Conservation (phyloP, 1,140 invertebrate species). For the Pantala flavescens region DNA sequence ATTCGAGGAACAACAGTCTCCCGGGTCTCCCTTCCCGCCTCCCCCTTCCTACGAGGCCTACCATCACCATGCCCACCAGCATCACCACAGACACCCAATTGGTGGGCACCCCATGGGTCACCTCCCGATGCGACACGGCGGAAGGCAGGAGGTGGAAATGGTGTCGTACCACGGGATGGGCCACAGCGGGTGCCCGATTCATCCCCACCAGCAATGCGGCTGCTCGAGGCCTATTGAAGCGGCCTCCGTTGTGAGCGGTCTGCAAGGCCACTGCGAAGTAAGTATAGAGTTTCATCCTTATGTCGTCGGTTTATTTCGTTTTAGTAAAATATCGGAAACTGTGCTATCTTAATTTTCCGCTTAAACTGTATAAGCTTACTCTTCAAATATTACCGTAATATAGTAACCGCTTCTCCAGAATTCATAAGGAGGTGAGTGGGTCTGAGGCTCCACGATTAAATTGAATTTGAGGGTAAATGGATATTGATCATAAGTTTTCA, state of each 20-base stretch:
- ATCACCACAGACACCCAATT: conserved; percentile 22
- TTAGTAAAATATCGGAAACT: no score
- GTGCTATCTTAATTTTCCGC: no score
- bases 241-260: neutral
- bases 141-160: neutral
- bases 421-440: no score
- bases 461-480: no score
- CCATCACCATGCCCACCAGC: conserved; percentile 25
- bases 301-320: no score
- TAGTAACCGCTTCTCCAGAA: no score
- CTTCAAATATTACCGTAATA: no score
- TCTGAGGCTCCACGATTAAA: no score
- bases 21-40: conserved; percentile 20
- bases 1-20: conserved; percentile 15
- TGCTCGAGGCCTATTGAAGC: neutral
- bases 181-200: conserved; percentile 11
- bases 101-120: conserved; percentile 17
- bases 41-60: conserved; percentile 30
- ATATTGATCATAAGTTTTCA: no score
- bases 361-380: no score
- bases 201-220: neutral
- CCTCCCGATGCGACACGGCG: neutral
- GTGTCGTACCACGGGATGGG: neutral
- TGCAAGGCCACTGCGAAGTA: neutral
- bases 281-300: no score